Evolutionary conservation across 2,113 vertebrate species (phyloP).

Genomic region (Acrocephalus arundinaceus): DNA sequence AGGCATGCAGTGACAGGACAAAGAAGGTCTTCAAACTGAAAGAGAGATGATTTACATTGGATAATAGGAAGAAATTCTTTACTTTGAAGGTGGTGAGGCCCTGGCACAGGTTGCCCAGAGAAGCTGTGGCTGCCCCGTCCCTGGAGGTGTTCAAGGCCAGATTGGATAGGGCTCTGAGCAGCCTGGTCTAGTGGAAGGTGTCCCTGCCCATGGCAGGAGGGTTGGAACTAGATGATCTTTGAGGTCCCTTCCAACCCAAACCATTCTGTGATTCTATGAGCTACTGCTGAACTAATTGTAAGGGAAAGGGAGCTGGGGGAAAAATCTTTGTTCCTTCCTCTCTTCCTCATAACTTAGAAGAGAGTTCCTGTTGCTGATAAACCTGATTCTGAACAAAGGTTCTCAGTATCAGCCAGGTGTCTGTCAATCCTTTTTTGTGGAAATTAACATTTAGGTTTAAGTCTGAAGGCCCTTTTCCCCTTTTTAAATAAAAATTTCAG

Average conservation of each 20-base stretch:
- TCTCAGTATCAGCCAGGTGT: neutral
- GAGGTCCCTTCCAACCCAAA: too few species aligned
- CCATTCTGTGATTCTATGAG: neutral
- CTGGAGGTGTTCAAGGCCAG: too few species aligned
- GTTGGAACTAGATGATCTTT: too few species aligned
- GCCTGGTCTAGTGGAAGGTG: too few species aligned
- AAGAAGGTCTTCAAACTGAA: neutral
- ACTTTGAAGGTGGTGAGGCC: neutral
- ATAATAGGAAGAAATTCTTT: neutral
- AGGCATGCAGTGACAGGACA: neutral
- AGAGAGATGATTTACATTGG: neutral
- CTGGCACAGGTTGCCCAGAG: too few species aligned
- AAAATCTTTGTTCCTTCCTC: conserved; percentile 59
- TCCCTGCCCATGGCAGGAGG: too few species aligned
- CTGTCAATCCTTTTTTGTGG: neutral
- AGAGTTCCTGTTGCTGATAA: neutral
- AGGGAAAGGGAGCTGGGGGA: neutral
- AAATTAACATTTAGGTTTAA: neutral
- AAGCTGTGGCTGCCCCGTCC: too few species aligned
- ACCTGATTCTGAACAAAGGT: neutral
- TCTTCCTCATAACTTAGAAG: neutral
- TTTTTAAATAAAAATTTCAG: neutral
- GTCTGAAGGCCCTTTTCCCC: neutral
- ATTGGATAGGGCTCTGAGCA: too few species aligned
- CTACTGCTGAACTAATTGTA: neutral